Conservation (phyloP, 2,113 vertebrate species). For the Nematolebias whitei region DNA sequence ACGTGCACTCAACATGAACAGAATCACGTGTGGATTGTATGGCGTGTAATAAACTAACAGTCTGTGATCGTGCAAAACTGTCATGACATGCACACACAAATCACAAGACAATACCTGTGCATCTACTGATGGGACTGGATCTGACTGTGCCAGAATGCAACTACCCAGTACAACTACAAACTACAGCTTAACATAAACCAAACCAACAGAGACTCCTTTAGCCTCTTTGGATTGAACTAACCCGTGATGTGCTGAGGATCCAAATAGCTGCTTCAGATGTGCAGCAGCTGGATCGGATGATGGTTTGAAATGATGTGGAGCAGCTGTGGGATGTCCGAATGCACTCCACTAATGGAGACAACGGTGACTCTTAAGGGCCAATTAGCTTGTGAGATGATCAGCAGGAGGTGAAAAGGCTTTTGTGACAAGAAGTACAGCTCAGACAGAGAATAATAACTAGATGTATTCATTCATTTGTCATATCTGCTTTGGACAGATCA, state of each 20-base stretch:
- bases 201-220: neutral
- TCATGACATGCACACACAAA: slow-evolving; percentile 26
- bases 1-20: slow-evolving; percentile 19
- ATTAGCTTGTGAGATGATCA: slow-evolving; percentile 59
- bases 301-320: slow-evolving; percentile 39
- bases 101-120: slow-evolving; percentile 40
- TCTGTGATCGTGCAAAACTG: slow-evolving; percentile 11
- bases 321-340: slow-evolving; percentile 36
- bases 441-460: slow-evolving; percentile 61
- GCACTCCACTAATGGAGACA: slow-evolving; percentile 16
- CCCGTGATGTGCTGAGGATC: slow-evolving; percentile 20
- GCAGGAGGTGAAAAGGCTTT: slow-evolving; percentile 48
- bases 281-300: slow-evolving; percentile 10
- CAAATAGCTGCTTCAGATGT: slow-evolving; percentile 21
- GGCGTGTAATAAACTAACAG: slow-evolving; percentile 1
- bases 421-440: slow-evolving; percentile 50
- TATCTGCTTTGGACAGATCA: no score
- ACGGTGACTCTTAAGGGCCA: slow-evolving; percentile 55
- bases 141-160: no score
- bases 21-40: slow-evolving; percentile 40
- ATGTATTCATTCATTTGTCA: slow-evolving; percentile 68
- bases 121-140: slow-evolving; percentile 57
- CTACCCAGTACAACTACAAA: neutral
- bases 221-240: slow-evolving; percentile 13
- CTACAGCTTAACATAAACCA: slow-evolving; percentile 12